Conservation (phyloP, 1,140 invertebrate species). For the Tribolium castaneum region DNA sequence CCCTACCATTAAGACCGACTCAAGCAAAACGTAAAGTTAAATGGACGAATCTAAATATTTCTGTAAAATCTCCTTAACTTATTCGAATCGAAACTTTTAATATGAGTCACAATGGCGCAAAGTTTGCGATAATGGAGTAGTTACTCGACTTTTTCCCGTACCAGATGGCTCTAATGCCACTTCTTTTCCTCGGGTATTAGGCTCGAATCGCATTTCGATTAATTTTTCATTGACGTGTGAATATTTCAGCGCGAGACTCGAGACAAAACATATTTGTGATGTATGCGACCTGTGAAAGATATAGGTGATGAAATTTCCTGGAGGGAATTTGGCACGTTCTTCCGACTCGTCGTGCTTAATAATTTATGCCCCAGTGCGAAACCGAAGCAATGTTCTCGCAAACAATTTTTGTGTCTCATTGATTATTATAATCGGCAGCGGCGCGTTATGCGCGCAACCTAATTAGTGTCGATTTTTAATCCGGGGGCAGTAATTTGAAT, state of each 20-base stretch:
- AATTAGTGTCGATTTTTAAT: background rate
- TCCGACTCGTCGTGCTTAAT: background rate
- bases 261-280: background rate
- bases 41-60: constrained; percentile 46
- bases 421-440: too few relatives aligned
- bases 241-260: too few relatives aligned
- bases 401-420: too few relatives aligned
- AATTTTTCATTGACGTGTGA: background rate
- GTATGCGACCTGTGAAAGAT: constrained; percentile 17
- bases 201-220: background rate
- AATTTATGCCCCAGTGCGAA: background rate
- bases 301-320: constrained; percentile 22
- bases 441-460: background rate
- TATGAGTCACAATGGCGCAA: constrained; percentile 47
- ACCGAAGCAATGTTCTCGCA: too few relatives aligned
- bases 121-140: constrained; percentile 42
- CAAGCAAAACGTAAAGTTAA: constrained; percentile 42
- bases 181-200: constrained; percentile 14
- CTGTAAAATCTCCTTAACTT: constrained; percentile 48
- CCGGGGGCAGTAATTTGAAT: background rate
- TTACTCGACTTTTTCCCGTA: constrained; percentile 34
- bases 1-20: constrained; percentile 28
- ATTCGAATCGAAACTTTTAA: constrained; percentile 51
- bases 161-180: constrained; percentile 49
- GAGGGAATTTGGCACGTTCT: constrained; percentile 22